Base-by-base conservation (phyloP, 2,113 vertebrate genomes). In the Spea bombifrons region DNA sequence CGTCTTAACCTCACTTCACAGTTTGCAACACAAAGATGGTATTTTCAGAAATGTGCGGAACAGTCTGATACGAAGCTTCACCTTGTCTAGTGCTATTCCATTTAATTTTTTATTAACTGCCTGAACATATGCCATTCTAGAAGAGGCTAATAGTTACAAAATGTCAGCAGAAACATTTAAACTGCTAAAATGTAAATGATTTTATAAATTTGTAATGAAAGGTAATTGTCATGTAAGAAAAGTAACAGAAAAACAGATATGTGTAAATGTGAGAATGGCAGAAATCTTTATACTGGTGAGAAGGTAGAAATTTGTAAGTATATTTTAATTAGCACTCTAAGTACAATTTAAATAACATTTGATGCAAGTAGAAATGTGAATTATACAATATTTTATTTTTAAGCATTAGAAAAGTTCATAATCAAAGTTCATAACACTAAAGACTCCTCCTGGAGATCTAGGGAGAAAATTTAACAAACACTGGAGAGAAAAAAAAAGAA, bases 171-270 rank as follows among this genome's bases (percentile, higher is more conserved):
- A 95, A 97, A 95, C 93, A 92, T 94, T 92, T 86, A 84, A 92
- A 90, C 91, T 93, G 92, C 91, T 90, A 92, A 94, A 95, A 94
- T 94, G 90, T 89, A 94, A 94, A 94, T 94, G 92, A 95, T 96
- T 96, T 93, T 94, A 94, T 94, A 94, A 96, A 94, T 95, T 93
- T 92, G 94, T 96, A 96, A 96, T 96, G 94, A 96, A 96, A 95
- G 92, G 92, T 95, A 95, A 94, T 94, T 93, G 93, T 93, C 93
- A 85, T 89, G 88, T 89, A 85, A 81, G 87, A 89, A 88, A 91
- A 91, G 90, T 86, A 90, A 91, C 89, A 87, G 88, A 92, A 92
- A 93, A 93, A 92, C 88, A 93, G 90, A 90, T 88, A 93, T 80
- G 87, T 81, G 78, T 85, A 89, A 90, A 90, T 88, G 88, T 68